phyloP scores from a whole-genome alignment of 1,140 invertebrate species.

The Lamellibrachia luymesi region DNA sequence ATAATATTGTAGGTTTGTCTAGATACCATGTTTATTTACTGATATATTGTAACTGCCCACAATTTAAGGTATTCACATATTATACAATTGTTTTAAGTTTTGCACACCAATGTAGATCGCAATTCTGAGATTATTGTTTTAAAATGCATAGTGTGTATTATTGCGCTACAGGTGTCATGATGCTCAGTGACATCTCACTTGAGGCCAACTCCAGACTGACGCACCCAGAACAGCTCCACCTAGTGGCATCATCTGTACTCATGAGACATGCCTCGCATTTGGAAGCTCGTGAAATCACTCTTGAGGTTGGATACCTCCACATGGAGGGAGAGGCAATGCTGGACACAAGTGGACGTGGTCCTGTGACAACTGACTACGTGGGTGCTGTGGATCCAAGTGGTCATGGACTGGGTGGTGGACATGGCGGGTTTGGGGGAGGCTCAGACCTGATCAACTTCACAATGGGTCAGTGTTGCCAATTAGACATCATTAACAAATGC shows the following conservation, averaged over 20 bases:
- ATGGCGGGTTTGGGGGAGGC: slow-evolving; percentile 43
- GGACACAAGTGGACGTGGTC: slow-evolving; percentile 33
- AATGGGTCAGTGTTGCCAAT: background rate
- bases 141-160: background rate
- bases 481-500: background rate
- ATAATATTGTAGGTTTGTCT: too few relatives aligned
- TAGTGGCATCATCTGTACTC: slow-evolving; percentile 34
- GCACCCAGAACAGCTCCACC: slow-evolving; percentile 32
- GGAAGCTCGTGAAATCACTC: slow-evolving; percentile 31
- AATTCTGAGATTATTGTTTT: too few relatives aligned
- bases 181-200: slow-evolving; percentile 36
- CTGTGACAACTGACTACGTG: background rate
- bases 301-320: slow-evolving; percentile 29
- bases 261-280: slow-evolving; percentile 38
- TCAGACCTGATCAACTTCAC: background rate
- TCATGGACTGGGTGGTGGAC: slow-evolving; percentile 36
- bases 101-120: too few relatives aligned
- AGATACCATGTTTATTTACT: too few relatives aligned
- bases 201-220: slow-evolving; percentile 35
- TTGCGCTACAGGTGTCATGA: slow-evolving; percentile 31
- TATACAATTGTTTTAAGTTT: too few relatives aligned
- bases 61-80: too few relatives aligned
- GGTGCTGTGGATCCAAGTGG: slow-evolving; percentile 23
- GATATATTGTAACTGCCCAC: too few relatives aligned
- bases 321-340: slow-evolving; percentile 41